Conservation (phyloP, 2,888 invertebrate species). For the Nemoura dubitans region DNA sequence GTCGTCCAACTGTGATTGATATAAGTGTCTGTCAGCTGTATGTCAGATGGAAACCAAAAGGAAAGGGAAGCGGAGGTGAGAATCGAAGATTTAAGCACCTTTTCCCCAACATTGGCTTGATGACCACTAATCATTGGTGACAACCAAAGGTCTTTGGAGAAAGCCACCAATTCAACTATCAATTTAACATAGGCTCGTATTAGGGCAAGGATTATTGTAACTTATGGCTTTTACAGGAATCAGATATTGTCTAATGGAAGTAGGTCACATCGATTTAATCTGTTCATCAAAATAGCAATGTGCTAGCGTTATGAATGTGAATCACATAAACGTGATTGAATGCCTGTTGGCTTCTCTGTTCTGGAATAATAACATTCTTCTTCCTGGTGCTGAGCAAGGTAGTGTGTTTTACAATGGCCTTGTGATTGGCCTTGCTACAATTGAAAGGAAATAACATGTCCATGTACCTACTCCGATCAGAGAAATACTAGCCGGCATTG, state of each 20-base stretch:
- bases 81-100: not conserved
- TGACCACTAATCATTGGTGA: not conserved
- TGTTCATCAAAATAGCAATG: not conserved
- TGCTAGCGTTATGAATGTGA: not conserved
- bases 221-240: not conserved
- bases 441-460: not conserved
- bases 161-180: not conserved
- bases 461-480: not conserved
- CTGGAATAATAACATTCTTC: not conserved
- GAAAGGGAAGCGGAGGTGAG: not conserved
- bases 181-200: not conserved
- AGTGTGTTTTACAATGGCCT: not conserved
- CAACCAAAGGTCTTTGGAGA: not conserved
- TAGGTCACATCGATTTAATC: not conserved
- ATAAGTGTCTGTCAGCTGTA: slow-evolving; percentile 5
- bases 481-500: not conserved
- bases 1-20: not conserved
- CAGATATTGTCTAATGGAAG: not conserved
- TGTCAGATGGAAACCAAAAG: slow-evolving; percentile 5
- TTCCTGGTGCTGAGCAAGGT: not conserved
- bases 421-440: not conserved
- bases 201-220: not conserved
- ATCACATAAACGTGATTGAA: not conserved
- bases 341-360: not conserved
- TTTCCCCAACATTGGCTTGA: not conserved